phyloP scores from a whole-genome alignment of 2,113 vertebrate species.

The Sturnira hondurensis region DNA sequence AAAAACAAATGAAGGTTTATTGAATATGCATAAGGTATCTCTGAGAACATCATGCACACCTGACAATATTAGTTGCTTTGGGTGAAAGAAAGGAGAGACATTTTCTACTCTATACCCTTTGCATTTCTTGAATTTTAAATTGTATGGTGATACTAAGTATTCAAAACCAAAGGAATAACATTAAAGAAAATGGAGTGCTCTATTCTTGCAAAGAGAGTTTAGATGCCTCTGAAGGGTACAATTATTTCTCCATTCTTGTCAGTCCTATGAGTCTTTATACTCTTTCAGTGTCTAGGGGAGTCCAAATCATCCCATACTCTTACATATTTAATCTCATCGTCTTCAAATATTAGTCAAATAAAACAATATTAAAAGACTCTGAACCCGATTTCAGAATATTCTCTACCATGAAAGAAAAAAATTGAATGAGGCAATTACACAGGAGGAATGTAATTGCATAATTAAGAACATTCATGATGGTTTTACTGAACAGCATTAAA shows the following conservation, averaged over 20 bases:
- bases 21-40: neutral
- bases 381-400: slow-evolving; percentile 41
- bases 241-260: slow-evolving; percentile 25
- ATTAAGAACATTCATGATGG: slow-evolving; percentile 65
- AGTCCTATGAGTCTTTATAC: neutral
- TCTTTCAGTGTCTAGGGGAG: neutral
- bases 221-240: neutral
- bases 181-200: neutral
- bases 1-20: neutral
- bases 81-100: neutral
- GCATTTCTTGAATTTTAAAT: slow-evolving; percentile 7
- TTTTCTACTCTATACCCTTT: neutral
- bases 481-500: slow-evolving; percentile 65
- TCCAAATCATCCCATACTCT: neutral
- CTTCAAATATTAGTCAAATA: slow-evolving; percentile 56
- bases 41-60: neutral
- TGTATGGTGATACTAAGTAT: neutral
- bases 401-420: slow-evolving; percentile 44
- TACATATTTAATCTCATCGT: slow-evolving; percentile 1
- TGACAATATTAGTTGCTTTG: neutral
- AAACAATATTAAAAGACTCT: slow-evolving; percentile 48
- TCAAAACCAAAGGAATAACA: neutral
- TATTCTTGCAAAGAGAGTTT: neutral
- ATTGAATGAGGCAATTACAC: slow-evolving; percentile 57
- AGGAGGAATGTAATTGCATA: slow-evolving; percentile 61